Evolutionary conservation across 2,113 vertebrate genomes (phyloP), one percentile per base, ranked within the genome.

Genomic region (Malurus elegans): DNA sequence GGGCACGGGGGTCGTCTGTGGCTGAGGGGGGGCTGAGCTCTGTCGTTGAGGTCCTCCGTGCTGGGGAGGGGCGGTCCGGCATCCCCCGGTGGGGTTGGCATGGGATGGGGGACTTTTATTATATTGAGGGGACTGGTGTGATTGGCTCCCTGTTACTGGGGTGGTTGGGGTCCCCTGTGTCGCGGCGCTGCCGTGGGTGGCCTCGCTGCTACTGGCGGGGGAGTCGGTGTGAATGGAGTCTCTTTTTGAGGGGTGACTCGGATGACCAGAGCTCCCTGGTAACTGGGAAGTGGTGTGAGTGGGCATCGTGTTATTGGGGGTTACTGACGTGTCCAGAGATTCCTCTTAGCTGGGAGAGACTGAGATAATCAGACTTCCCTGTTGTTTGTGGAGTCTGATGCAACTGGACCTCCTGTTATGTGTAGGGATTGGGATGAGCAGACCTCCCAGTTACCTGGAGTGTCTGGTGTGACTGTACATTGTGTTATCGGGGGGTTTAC

Each of bases 91-190:
- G 40, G 24, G 36, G 9, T n/a, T 53, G 24, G 34, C 6, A 28
- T 51, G 75, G 14, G 32, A 2, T 24, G 47, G 4, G 25, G 14
- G 11, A 2, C 10, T 40, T 2, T 3, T 40, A 1, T 38, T 60
- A 0, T 24, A 0, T 0, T 20, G 56, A 18, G 15, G 34, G 26
- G 12, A 5, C 11, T 79, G 75, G 26, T 25, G 18, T 42, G 84
- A 4, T 4, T 24, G 57, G 53, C 14, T 15, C 17, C 3, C 2
- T 56, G 29, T 67, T 51, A 3, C 2, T 44, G 58, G 60, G 28
- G 1, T 45, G 34, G 3, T 4, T 61, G 15, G 14, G 12, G 15
- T 12, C 2, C 9, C 6, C 10, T 20, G 56, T 14, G 0, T 4
- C 9, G 8, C 18, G 23, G 10, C 21, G 18, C 34, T 53, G 80